Percentiles rank a stretch among this genome's conserved stretches.
These are phyloP conservation scores for Merluccius polli DNA, from an alignment of 2,797 vertebrate genomes.

Conservation along the genomic window DNA sequence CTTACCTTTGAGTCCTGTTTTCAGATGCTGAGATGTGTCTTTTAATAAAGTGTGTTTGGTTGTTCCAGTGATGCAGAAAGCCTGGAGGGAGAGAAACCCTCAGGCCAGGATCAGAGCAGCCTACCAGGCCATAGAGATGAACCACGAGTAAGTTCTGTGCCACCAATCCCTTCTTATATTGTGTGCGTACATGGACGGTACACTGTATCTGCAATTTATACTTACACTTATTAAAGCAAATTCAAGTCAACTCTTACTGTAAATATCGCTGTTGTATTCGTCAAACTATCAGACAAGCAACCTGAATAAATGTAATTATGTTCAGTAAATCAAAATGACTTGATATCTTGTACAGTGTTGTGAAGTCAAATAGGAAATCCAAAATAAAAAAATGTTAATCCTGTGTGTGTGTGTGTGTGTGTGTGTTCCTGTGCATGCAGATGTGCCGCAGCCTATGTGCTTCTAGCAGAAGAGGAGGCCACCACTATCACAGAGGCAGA, in stretches of 20 bases:
- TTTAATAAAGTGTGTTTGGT: constrained; percentile 26
- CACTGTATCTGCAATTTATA: too few species aligned
- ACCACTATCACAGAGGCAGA: constrained; percentile 96
- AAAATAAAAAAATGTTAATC: background rate
- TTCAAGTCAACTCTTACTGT: background rate
- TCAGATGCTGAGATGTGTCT: background rate
- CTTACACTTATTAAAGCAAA: background rate
- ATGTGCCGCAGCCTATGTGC: constrained; percentile 94
- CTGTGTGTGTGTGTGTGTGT: constrained; percentile 7
- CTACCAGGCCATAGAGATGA: constrained; percentile 93
- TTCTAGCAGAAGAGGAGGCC: constrained; percentile 96
- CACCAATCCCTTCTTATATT: constrained; percentile 4
- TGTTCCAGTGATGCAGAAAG: constrained; percentile 95
- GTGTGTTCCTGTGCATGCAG: constrained; percentile 42
- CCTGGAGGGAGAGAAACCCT: constrained; percentile 96
- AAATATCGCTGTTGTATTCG: background rate
- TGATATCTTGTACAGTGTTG: background rate
- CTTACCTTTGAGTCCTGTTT: background rate
- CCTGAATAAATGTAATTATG: background rate
- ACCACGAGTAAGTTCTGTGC: constrained; percentile 87
- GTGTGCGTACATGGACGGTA: background rate
- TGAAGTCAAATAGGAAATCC: background rate
- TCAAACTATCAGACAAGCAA: background rate
- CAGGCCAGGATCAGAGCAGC: constrained; percentile 96
- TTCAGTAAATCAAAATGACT: background rate